Conservation (phyloP, 2,797 vertebrate species). For the Petrocephalus sullivani region DNA sequence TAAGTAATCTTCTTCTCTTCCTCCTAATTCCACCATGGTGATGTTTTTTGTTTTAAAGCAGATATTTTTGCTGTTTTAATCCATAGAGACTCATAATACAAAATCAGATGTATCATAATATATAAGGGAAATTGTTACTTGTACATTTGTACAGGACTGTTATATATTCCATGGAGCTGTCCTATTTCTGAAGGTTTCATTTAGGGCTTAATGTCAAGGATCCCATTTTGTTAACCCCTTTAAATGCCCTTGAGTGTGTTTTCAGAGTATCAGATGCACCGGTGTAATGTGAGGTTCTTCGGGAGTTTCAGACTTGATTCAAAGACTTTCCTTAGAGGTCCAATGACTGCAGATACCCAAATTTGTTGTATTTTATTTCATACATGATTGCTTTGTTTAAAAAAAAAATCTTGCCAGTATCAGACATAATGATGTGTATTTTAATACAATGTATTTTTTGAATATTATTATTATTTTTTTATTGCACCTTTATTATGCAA, state of each 20-base stretch:
- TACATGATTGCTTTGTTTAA: neutral
- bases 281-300: neutral
- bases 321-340: neutral
- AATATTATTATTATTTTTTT: neutral
- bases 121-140: neutral
- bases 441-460: neutral
- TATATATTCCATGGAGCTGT: neutral
- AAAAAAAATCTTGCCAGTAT: neutral
- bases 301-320: neutral
- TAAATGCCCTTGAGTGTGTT: neutral
- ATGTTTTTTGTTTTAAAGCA: neutral
- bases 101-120: neutral
- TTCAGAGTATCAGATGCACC: neutral
- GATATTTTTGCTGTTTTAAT: neutral
- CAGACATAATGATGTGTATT: neutral
- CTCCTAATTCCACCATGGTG: neutral
- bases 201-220: neutral
- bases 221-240: neutral
- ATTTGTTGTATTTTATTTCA: neutral
- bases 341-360: neutral
- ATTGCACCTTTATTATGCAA: neutral
- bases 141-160: neutral
- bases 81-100: neutral
- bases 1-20: neutral
- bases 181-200: constrained; percentile 2